Percentiles rank a stretch among this genome's conserved stretches.
phyloP scores from a whole-genome alignment of 2,888 invertebrate species.

The Amblyjoppa fuscipennis region DNA sequence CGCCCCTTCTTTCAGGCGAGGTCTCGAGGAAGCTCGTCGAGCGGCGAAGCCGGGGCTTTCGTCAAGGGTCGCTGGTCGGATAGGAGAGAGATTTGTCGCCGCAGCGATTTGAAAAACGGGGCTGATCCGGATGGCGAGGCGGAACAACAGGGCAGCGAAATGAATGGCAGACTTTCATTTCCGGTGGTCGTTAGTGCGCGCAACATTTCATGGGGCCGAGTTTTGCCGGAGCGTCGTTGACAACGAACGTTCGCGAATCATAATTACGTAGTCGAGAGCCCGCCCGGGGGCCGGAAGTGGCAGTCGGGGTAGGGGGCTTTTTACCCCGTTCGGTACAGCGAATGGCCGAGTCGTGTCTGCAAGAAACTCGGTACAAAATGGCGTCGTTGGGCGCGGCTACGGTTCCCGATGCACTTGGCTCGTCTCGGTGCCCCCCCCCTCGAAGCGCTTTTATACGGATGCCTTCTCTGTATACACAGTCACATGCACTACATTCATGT shows the following conservation, averaged over 20 bases:
- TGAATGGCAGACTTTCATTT: constrained; percentile 65
- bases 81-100: constrained; percentile 10
- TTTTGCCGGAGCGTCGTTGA: background rate
- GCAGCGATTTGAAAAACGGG: background rate
- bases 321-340: constrained; percentile 10
- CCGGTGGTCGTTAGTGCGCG: constrained; percentile 34
- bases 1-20: background rate
- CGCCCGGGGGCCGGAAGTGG: constrained; percentile 30
- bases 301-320: background rate
- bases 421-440: constrained; percentile 1
- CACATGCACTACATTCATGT: background rate
- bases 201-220: constrained; percentile 34
- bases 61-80: constrained; percentile 1
- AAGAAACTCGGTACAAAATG: constrained; percentile 63
- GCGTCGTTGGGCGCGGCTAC: constrained; percentile 60
- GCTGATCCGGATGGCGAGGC: background rate
- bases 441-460: background rate
- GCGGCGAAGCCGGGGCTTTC: background rate
- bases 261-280: constrained; percentile 29
- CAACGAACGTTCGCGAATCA: background rate
- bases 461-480: background rate
- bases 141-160: constrained; percentile 24
- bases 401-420: constrained; percentile 32
- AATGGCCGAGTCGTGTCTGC: constrained; percentile 46
- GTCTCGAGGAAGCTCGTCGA: background rate